Base-by-base conservation (phyloP, 2,113 vertebrate species). In the Neopipo cinnamomea region DNA sequence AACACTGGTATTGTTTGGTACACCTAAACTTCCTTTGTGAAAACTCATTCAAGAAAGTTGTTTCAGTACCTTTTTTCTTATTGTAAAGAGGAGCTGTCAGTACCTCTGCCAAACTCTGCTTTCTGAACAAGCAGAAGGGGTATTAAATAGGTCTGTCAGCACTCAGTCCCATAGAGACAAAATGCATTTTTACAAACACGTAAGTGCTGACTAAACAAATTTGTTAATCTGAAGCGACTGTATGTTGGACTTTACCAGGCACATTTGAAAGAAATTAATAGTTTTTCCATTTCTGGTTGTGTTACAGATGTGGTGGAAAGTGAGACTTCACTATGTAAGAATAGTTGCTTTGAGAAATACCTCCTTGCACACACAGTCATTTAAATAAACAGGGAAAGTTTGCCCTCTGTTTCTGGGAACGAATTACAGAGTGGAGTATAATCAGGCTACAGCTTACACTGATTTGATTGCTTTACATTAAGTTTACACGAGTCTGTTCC, bases 231-330 rank as follows among this genome's bases (percentile, higher is more conserved):
- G 90, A 88, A 84, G 30, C 61, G 81, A 66, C 55, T 77, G 50
- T 66, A 30, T 88, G 74, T 44, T 95, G 78, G 52, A 61, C 58
- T 94, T 95, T 16, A 74, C 70, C 35, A 50, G 87, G 49, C 16
- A 56, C 72, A 79, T 94, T 92, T 94, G 84, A 94, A 95, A 96
- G 31, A 66, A 67, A 91, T 85, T 37, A 79, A 35, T 75, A 67
- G 47, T 80, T 95, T 95, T 95, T 75, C 66, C 27, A 11, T 46
- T 97, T 97, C 93, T 30, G 19, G 11, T 71, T 74, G 20, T 70
- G 52, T 56, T 87, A 42, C 30, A 84, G 59, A 39, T 84, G 47
- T 41, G 61, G 27, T 89, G 23, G 61, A 70, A 85, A 91, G n/a
- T 18, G 59, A 74, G 50, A 31, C 35, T 74, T 91, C 37, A 11